phyloP scores from a whole-genome alignment of 2,888 invertebrate species.

The Nyleta sp. region DNA sequence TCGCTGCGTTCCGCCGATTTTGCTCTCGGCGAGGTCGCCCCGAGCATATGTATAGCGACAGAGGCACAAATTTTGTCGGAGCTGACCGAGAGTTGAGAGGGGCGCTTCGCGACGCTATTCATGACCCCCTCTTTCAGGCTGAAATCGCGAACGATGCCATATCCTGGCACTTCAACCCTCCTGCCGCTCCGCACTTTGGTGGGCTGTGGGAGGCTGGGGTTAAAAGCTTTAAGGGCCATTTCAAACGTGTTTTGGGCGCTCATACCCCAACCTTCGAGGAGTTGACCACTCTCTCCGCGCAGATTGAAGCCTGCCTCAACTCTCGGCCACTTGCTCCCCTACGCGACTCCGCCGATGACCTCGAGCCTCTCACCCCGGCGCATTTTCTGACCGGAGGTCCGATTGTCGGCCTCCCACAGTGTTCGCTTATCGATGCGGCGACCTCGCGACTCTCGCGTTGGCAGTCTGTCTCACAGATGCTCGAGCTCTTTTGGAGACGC shows the following conservation, averaged over 20 bases:
- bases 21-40: neutral
- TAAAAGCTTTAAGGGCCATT: neutral
- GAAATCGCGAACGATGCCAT: neutral
- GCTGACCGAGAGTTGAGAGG: neutral
- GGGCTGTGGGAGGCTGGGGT: too few species aligned
- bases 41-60: neutral
- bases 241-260: neutral
- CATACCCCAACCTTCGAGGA: conserved; percentile 4
- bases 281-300: neutral
- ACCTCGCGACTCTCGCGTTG: neutral
- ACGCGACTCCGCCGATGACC: neutral
- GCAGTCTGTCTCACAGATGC: too few species aligned
- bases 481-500: neutral
- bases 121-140: neutral
- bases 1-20: conserved; percentile 8
- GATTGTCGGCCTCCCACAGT: neutral
- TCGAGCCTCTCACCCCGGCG: neutral
- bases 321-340: neutral
- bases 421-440: neutral
- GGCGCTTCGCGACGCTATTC: neutral
- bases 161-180: neutral
- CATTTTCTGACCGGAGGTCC: neutral
- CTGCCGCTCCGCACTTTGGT: too few species aligned
- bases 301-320: neutral
- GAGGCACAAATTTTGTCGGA: neutral